phyloP scores from a whole-genome alignment of 1,140 invertebrate genomes.

The Achroia grisella region DNA sequence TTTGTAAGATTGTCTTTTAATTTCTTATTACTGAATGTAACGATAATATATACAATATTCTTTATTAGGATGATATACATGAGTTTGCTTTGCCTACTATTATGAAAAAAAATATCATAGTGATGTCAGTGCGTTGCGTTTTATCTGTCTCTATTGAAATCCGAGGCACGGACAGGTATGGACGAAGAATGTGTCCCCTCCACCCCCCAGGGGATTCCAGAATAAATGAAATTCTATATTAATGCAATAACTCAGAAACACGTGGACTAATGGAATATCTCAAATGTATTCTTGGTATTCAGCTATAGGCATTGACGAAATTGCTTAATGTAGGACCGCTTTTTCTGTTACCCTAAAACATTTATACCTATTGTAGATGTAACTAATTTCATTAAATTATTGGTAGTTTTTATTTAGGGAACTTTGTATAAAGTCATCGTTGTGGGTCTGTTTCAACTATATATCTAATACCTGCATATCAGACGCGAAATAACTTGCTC shows the following conservation, averaged over 20 bases:
- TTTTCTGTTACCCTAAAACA: neutral
- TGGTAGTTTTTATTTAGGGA: too few species aligned
- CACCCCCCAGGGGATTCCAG: conserved; percentile 1
- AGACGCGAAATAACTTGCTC: too few species aligned
- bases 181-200: neutral
- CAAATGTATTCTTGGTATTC: conserved; percentile 18
- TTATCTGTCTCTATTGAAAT: neutral
- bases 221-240: conserved; percentile 34
- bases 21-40: too few species aligned
- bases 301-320: neutral
- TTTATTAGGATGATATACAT: too few species aligned
- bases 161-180: neutral
- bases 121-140: too few species aligned
- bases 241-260: conserved; percentile 22
- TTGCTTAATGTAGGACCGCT: neutral
- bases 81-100: too few species aligned
- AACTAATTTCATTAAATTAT: neutral
- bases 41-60: too few species aligned
- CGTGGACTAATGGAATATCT: conserved; percentile 24
- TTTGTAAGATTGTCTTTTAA: too few species aligned
- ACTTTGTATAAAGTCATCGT: too few species aligned
- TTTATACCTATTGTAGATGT: neutral
- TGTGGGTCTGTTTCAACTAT: too few species aligned
- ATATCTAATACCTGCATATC: too few species aligned
- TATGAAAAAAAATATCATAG: too few species aligned